Base-by-base conservation (phyloP, 2,888 invertebrate species). In the Oscheius sp. region DNA sequence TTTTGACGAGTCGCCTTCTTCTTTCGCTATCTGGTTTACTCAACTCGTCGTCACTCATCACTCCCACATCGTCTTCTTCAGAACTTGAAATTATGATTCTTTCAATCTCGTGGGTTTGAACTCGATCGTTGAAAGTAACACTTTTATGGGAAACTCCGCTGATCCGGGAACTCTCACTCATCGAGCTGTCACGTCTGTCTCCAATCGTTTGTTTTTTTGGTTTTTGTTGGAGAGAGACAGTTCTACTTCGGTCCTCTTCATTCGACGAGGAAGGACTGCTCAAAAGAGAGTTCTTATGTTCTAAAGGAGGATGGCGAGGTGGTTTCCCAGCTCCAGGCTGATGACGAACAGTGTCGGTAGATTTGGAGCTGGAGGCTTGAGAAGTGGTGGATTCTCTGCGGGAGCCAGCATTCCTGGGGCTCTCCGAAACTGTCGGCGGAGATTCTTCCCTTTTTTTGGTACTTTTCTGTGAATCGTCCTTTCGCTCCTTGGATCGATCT, bases 11-110 rank as follows among this genome's bases (percentile, higher is more conserved):
- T 39, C 66, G 70, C 25, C 65, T 67, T 55, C 64, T 46, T 65
- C 72, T 68, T 1, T 71, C 70, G 27, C 61, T 52, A 45, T 69
- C 69, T 17, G 71, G 70, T 42, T 69, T 73, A 34, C 71, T 66
- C 71, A 77, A 63, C 31, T 81, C 80, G 53, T 78, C 73, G 63
- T 81, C 79, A 67, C 76, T 75, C 79, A 79, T 81, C 10, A 78
- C 69, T 20, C 75, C 75, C 15, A 70, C 76, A 61, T 79, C 76
- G 42, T 72, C 74, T n/a, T n/a, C n/a, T 29, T 80, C 79, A 20
- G 76, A 76, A 37, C 74, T 74, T 1, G 78, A 73, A 46, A 65
- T 69, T 8, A 65, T 42, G 12, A 72, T 71, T 53, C 79, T 29
- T 61, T 81, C 81, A 33, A 81, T 80, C 50, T 81, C 81, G 27